Evolutionary conservation across 2,888 invertebrate species (phyloP).

Genomic region (Drosophila seclusa): DNA sequence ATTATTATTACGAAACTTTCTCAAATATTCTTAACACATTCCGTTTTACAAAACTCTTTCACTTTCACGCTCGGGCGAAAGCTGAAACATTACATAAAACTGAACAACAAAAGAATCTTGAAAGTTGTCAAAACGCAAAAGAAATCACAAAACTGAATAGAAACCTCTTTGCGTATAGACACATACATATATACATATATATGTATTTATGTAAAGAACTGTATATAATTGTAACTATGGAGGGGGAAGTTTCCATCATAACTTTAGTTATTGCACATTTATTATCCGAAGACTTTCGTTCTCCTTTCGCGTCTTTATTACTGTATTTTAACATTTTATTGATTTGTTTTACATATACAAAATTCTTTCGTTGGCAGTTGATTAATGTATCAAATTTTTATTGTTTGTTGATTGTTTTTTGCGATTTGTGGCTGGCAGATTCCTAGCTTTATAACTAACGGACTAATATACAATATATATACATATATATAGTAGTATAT

Average conservation of each 20-base stretch:
- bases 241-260: slow-evolving; percentile 25
- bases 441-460: slow-evolving; percentile 42
- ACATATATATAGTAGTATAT: slow-evolving; percentile 15
- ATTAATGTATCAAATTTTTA: slow-evolving; percentile 36
- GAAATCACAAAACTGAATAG: slow-evolving; percentile 45
- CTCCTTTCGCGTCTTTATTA: slow-evolving; percentile 30
- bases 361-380: slow-evolving; percentile 62
- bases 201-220: slow-evolving; percentile 27
- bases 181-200: not conserved
- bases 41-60: slow-evolving; percentile 62
- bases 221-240: slow-evolving; percentile 27
- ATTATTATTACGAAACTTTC: slow-evolving; percentile 58
- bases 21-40: slow-evolving; percentile 58
- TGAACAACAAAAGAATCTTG: slow-evolving; percentile 45
- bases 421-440: slow-evolving; percentile 48
- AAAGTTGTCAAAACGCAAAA: slow-evolving; percentile 31
- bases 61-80: slow-evolving; percentile 69
- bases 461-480: slow-evolving; percentile 32
- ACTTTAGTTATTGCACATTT: slow-evolving; percentile 64
- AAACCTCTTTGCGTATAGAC: slow-evolving; percentile 18
- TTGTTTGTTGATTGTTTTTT: slow-evolving; percentile 72
- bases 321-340: slow-evolving; percentile 6
- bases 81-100: slow-evolving; percentile 63
- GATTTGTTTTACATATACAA: slow-evolving; percentile 22
- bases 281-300: slow-evolving; percentile 68